Conservation (phyloP, 2,113 vertebrate genomes). For the Podarcis raffonei region DNA sequence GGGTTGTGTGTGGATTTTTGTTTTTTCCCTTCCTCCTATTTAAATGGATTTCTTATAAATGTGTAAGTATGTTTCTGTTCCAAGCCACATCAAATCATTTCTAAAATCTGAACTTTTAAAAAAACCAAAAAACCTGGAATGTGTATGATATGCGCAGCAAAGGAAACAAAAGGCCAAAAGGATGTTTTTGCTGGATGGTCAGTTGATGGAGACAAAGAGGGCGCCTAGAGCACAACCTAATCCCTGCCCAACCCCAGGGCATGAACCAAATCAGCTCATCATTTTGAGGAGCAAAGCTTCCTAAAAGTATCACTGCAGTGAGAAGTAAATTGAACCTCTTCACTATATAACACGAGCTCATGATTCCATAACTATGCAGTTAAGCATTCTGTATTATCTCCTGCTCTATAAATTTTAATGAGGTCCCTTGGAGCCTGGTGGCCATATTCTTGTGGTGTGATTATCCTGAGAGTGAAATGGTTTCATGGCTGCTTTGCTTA, state of each 20-base stretch:
- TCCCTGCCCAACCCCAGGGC: not conserved
- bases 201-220: constrained; percentile 47
- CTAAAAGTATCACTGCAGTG: not conserved
- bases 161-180: constrained; percentile 66
- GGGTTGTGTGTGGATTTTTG: constrained; percentile 42
- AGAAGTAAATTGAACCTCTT: constrained; percentile 49
- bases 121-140: constrained; percentile 50
- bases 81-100: constrained; percentile 70
- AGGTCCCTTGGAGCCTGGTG: not conserved
- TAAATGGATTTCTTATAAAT: constrained; percentile 62
- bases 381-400: not conserved
- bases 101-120: constrained; percentile 60
- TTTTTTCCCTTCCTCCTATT: constrained; percentile 41
- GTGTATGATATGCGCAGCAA: constrained; percentile 55
- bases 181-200: constrained; percentile 59
- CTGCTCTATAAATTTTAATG: not conserved
- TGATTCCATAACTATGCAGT: constrained; percentile 50
- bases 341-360: constrained; percentile 54
- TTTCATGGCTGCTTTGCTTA: constrained; percentile 48
- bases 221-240: not conserved
- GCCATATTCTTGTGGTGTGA: constrained; percentile 52
- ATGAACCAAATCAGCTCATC: constrained; percentile 38
- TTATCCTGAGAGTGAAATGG: constrained; percentile 32
- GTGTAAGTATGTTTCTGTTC: constrained; percentile 67
- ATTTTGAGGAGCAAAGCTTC: constrained; percentile 1